Percentiles rank a stretch among this genome's conserved stretches.
Conservation (phyloP, 2,888 invertebrate species). For the Imbricaverruca yamaguchii region DNA sequence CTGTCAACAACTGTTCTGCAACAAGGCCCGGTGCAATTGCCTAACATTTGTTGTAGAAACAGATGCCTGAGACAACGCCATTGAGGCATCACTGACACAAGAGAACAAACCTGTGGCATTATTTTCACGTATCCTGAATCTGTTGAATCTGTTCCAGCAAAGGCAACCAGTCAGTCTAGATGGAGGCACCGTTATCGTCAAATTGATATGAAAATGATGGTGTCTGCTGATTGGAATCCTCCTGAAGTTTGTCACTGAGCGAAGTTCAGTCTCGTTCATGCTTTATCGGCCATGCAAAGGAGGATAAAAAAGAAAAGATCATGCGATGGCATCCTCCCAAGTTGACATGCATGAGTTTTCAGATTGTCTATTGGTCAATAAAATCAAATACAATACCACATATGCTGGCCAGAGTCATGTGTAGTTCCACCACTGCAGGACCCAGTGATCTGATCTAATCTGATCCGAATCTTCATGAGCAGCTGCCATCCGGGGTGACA, state of each 20-base stretch:
- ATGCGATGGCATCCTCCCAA: neutral
- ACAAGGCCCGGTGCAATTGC: neutral
- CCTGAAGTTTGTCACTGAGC: slow-evolving; percentile 26
- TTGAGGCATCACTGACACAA: too few relatives aligned
- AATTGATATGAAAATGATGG: slow-evolving; percentile 20
- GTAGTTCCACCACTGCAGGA: neutral
- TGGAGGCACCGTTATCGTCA: slow-evolving; percentile 26
- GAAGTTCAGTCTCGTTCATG: slow-evolving; percentile 24
- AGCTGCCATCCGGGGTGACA: slow-evolving; percentile 19
- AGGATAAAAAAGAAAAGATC: slow-evolving; percentile 23
- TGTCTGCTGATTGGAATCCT: slow-evolving; percentile 22
- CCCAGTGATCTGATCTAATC: neutral
- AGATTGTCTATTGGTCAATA: slow-evolving; percentile 22
- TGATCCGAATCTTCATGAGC: neutral
- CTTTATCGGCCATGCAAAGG: neutral
- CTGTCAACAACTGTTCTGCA: neutral
- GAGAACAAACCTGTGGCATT: too few relatives aligned
- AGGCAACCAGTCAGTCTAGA: neutral
- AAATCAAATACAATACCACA: neutral
- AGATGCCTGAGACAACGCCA: too few relatives aligned
- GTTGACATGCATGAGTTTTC: slow-evolving; percentile 3
- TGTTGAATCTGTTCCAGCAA: too few relatives aligned
- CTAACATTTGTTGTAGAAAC: too few relatives aligned
- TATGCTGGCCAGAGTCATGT: neutral
- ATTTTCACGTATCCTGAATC: too few relatives aligned